Evolutionary conservation across 1,140 invertebrate genomes (phyloP).

Genomic region (Asobara japonica): DNA sequence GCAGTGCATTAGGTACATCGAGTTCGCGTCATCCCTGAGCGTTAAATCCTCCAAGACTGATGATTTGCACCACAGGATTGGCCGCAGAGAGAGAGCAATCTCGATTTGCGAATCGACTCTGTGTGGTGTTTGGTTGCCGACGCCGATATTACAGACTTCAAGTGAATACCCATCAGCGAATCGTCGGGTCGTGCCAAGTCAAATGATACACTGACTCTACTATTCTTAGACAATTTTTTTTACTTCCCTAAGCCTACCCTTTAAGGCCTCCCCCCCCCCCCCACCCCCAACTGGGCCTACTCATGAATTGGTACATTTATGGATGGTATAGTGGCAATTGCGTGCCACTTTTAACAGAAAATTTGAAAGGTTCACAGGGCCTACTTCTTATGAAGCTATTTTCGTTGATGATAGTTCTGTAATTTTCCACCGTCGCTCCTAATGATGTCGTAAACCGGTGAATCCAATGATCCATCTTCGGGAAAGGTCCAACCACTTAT

Average conservation of each 20-base stretch:
- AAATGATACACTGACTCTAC: slow-evolving; percentile 46
- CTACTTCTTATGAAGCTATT: slow-evolving; percentile 6
- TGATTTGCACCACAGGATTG: slow-evolving; percentile 35
- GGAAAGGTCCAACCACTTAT: neutral
- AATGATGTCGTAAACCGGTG: neutral
- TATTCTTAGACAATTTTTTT: slow-evolving; percentile 2
- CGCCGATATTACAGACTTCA: slow-evolving; percentile 43
- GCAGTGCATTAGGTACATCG: neutral
- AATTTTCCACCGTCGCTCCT: neutral
- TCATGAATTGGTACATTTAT: neutral
- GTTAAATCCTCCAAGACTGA: slow-evolving; percentile 15
- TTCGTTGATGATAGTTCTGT: neutral
- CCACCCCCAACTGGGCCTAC: slow-evolving; percentile 41
- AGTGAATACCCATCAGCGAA: slow-evolving; percentile 37
- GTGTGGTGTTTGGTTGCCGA: slow-evolving; percentile 4
- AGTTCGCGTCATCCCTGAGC: neutral
- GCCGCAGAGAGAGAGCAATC: slow-evolving; percentile 34
- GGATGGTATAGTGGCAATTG: neutral
- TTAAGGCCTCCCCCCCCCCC: slow-evolving; percentile 53
- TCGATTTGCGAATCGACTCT: slow-evolving; percentile 34
- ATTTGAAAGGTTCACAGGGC: slow-evolving; percentile 10
- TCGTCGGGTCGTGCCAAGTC: slow-evolving; percentile 39
- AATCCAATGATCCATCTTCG: neutral
- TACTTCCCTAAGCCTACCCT: slow-evolving; percentile 13
- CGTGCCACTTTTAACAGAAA: neutral